A percentile compares a stretch with the other conserved stretches of the same genome.
phyloP scores from a whole-genome alignment of 2,113 vertebrate species.

The Heterotilapia buettikoferi region DNA sequence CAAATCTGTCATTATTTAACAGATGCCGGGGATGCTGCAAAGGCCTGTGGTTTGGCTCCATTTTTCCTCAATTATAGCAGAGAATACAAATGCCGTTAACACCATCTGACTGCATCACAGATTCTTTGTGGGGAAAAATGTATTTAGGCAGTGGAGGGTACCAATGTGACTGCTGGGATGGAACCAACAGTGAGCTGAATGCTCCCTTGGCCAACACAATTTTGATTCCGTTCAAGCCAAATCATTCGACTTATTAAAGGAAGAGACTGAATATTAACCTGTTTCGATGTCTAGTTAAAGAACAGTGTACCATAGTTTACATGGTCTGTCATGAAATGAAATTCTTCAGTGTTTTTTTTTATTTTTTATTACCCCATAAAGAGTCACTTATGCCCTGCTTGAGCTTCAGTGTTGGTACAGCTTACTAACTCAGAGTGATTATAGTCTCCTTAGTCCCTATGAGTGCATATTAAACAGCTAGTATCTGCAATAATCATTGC shows the following conservation, averaged over 20 bases:
- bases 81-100: background rate
- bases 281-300: background rate
- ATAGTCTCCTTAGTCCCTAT: background rate
- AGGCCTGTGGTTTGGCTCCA: conserved; percentile 39
- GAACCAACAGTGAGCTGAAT: background rate
- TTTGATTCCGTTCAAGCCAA: background rate
- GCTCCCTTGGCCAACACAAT: background rate
- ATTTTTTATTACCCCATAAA: background rate
- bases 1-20: conserved; percentile 57
- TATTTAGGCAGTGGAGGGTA: background rate
- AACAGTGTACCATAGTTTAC: background rate
- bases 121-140: background rate
- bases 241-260: background rate
- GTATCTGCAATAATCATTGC: background rate
- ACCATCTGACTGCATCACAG: background rate
- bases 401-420: background rate
- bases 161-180: background rate
- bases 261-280: background rate
- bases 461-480: background rate
- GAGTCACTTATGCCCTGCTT: background rate
- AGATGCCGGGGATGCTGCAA: conserved; percentile 28
- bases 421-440: background rate
- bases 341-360: background rate
- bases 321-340: background rate
- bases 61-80: background rate